A percentile compares a stretch with the other conserved stretches of the same genome.
These are phyloP conservation scores for Callyntrura guangdongensis DNA, from an alignment of 2,888 invertebrate species.

Conservation along the genomic window DNA sequence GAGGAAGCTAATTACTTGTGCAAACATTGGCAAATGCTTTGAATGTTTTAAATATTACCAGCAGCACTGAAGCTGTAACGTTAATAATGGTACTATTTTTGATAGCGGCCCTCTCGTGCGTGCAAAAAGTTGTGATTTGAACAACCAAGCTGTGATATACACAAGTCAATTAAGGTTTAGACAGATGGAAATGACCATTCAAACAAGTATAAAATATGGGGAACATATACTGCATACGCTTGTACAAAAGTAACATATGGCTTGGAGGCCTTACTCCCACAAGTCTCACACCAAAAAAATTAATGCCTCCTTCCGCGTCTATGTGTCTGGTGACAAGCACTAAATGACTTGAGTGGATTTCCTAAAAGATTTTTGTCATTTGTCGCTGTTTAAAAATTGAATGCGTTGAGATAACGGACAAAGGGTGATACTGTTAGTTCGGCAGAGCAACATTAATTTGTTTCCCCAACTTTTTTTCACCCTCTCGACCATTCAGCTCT, in stretches of 20 bases:
- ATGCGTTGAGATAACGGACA: neutral
- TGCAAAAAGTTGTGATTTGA: neutral
- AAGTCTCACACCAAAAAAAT: neutral
- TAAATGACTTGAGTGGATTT: conserved; percentile 81
- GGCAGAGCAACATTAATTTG: conserved; percentile 55
- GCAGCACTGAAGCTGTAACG: neutral
- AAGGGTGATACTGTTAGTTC: neutral
- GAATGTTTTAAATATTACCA: conserved; percentile 43
- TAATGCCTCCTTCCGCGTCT: conserved; percentile 29
- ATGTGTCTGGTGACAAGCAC: conserved; percentile 74
- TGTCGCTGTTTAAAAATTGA: conserved; percentile 2
- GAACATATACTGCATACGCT: neutral
- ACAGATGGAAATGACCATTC: neutral
- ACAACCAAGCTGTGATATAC: neutral
- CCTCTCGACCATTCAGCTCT: neutral
- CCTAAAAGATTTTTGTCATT: conserved; percentile 19
- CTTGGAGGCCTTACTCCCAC: neutral
- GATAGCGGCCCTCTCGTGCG: conserved; percentile 1
- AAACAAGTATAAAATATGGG: neutral
- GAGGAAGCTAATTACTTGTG: conserved; percentile 64
- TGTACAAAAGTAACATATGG: neutral
- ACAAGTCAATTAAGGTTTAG: neutral
- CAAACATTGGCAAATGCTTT: conserved; percentile 73
- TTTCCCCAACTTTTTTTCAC: neutral
- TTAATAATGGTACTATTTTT: neutral